A percentile compares a stretch with the other conserved stretches of the same genome.
phyloP scores from a whole-genome alignment of 1,140 invertebrate species.

The Aricia agestis region DNA sequence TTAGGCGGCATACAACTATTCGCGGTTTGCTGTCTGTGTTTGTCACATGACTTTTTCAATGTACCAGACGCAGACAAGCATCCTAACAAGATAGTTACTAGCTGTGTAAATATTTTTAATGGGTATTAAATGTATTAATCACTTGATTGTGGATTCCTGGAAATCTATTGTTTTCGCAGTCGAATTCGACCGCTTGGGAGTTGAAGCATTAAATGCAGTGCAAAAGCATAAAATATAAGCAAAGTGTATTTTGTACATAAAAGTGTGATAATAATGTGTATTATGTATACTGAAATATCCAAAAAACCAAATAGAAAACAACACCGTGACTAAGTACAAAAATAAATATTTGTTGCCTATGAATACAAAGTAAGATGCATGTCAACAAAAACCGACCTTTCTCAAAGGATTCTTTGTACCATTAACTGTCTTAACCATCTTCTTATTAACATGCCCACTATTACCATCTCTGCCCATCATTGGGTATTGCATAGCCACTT shows the following conservation, averaged over 20 bases:
- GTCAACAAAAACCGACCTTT: slow-evolving; percentile 59
- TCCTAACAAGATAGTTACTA: too few species aligned
- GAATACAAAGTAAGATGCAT: slow-evolving; percentile 41
- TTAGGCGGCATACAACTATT: too few species aligned
- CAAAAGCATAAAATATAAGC: neutral
- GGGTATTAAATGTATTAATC: neutral
- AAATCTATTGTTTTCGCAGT: too few species aligned
- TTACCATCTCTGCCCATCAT: slow-evolving; percentile 59
- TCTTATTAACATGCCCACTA: slow-evolving; percentile 65
- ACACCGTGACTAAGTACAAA: slow-evolving; percentile 21
- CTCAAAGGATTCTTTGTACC: slow-evolving; percentile 65
- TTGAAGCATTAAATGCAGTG: neutral
- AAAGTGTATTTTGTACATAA: neutral
- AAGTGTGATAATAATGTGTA: slow-evolving; percentile 17
- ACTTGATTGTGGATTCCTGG: too few species aligned
- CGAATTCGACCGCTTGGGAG: too few species aligned
- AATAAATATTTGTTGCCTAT: slow-evolving; percentile 47
- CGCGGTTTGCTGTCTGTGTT: too few species aligned
- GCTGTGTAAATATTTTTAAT: too few species aligned
- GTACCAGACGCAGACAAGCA: too few species aligned
- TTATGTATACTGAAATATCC: slow-evolving; percentile 5
- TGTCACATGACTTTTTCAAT: too few species aligned
- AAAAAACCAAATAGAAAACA: slow-evolving; percentile 21
- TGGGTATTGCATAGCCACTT: slow-evolving; percentile 73
- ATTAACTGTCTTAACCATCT: slow-evolving; percentile 49